Base-by-base conservation (phyloP, 2,113 vertebrate genomes). In the Proteles cristata region DNA sequence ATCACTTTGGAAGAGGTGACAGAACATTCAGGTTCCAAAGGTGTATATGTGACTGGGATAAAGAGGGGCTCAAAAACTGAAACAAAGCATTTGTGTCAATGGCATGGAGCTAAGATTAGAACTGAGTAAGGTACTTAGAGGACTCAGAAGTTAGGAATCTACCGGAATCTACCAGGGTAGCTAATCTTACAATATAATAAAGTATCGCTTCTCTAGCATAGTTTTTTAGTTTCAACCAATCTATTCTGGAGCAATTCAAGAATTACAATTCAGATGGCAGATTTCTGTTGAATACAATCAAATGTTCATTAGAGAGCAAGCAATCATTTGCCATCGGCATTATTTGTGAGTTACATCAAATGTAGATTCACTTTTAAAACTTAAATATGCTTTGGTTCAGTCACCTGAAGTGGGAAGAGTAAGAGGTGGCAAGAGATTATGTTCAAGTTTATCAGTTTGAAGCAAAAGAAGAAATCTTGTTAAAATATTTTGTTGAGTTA, bases 361-460 rank as follows among this genome's bases (percentile, higher is more conserved):
- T 83, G 48, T 14, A 80, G 66, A 86, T 69, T 71, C 31, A 82
- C 58, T 86, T 90, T 79, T 73, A 94, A 96, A 93, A 95, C 53
- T 88, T 95, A 58, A 79, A 90, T 50, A 77, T 33, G 61, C 88
- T 97, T 96, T 82, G 71, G 87, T 94, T 91, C 68, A 76, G 89
- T 65, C 11, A 58, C 61, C 65, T 68, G 23, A 93, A 80, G 63
- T 69, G 31, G 66, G 88, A 93, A 95, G 58, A 91, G 21, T 11
- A 96, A 77, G 35, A 96, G 61, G 39, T 77, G 94, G 82, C 71
- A 91, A 93, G 77, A 91, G 31, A 90, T 94, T 58, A 92, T 80
- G 50, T 26, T 95, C 50, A 93, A 48, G 71, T 93, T 79, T 89
- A 90, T 80, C 82, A 81, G 50, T 89, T 79, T 92, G 85, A 96